phyloP scores from a whole-genome alignment of 2,797 vertebrate species.

The Phalloptychus januarius region DNA sequence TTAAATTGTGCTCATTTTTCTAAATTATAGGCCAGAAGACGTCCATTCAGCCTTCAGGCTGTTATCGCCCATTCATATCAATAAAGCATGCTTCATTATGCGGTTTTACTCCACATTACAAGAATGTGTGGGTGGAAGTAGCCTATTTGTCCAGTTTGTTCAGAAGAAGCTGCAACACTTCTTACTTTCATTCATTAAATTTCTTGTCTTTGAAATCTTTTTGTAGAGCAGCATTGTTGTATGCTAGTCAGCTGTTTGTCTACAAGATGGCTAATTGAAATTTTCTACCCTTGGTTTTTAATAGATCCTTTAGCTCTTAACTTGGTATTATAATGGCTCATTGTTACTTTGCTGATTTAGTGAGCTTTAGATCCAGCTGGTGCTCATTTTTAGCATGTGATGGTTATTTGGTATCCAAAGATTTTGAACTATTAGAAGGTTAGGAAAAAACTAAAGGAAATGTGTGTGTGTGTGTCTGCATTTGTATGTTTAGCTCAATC shows the following conservation, averaged over 20 bases:
- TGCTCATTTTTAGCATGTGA: background rate
- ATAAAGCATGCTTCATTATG: background rate
- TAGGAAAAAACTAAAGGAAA: background rate
- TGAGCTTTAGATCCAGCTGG: background rate
- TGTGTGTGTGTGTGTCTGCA: conserved; percentile 21
- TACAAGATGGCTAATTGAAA: background rate
- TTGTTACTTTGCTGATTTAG: background rate
- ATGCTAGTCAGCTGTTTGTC: background rate
- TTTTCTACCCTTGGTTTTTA: background rate
- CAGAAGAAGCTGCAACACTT: background rate
- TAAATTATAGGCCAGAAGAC: background rate
- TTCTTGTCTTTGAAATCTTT: background rate
- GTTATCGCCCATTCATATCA: conserved; percentile 5
- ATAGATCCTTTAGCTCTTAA: background rate
- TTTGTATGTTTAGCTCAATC: conserved; percentile 46
- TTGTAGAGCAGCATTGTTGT: background rate
- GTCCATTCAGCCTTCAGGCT: background rate
- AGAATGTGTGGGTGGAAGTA: background rate
- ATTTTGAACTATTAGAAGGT: background rate
- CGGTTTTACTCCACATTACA: background rate
- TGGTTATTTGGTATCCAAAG: background rate
- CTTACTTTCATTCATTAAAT: background rate
- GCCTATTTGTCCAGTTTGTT: background rate
- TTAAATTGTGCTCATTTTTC: background rate
- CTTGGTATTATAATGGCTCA: background rate